Evolutionary conservation across 2,888 invertebrate genomes (phyloP).

Genomic region (Trachelus iudaicus): DNA sequence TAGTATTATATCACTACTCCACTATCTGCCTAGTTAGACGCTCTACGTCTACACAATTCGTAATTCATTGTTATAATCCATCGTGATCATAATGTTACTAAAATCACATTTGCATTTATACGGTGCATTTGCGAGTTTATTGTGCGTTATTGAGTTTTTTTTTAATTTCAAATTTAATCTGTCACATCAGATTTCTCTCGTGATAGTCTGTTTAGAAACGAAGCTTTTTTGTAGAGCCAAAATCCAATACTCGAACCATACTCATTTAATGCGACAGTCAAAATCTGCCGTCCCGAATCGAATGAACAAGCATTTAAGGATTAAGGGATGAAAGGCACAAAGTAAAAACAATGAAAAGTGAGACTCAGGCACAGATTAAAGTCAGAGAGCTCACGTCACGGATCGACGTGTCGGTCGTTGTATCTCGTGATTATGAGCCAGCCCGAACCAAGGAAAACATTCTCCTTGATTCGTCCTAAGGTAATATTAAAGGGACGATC

Average conservation of each 20-base stretch:
- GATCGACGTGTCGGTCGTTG: slow-evolving; percentile 4
- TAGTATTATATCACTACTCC: slow-evolving; percentile 26
- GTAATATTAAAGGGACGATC: not conserved
- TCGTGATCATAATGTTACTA: slow-evolving; percentile 29
- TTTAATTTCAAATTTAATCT: not conserved
- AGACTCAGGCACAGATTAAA: slow-evolving; percentile 43
- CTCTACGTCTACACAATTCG: not conserved
- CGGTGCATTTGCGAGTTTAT: slow-evolving; percentile 62
- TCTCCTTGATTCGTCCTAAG: not conserved
- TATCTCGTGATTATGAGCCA: not conserved
- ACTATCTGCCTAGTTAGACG: slow-evolving; percentile 2
- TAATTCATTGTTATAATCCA: not conserved
- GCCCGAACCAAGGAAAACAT: not conserved
- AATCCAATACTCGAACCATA: slow-evolving; percentile 49
- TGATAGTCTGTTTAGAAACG: slow-evolving; percentile 28
- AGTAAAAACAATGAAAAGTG: slow-evolving; percentile 47
- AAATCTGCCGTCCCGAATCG: slow-evolving; percentile 20
- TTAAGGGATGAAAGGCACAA: slow-evolving; percentile 55
- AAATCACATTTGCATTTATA: slow-evolving; percentile 61
- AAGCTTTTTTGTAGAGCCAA: not conserved
- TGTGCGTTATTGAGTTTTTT: slow-evolving; percentile 60
- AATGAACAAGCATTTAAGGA: slow-evolving; percentile 21
- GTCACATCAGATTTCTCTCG: not conserved
- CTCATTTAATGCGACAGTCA: slow-evolving; percentile 19
- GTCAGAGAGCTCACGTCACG: slow-evolving; percentile 6